phyloP scores from a whole-genome alignment of 2,888 invertebrate genomes.

The Meloe dianella region DNA sequence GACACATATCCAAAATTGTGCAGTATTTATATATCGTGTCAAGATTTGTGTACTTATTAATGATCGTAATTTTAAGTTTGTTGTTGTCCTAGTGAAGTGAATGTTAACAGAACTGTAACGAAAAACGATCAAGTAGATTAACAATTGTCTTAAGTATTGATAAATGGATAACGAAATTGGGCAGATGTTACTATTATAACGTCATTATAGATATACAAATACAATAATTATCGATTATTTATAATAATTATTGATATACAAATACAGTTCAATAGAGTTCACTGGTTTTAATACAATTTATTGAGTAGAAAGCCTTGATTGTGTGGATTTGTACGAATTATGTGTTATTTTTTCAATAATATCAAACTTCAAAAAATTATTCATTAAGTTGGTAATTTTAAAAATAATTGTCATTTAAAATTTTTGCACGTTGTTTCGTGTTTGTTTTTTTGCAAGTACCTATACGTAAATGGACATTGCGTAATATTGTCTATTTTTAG shows the following conservation, averaged over 20 bases:
- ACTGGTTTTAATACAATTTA: slow-evolving; percentile 33
- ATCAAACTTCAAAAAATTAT: not conserved
- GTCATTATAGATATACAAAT: not conserved
- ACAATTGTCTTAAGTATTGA: no score
- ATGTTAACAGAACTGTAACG: no score
- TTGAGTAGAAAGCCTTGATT: slow-evolving; percentile 30
- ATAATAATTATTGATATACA: slow-evolving; percentile 26
- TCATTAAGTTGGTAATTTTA: not conserved
- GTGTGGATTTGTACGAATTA: not conserved
- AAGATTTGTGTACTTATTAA: no score
- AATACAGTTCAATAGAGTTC: slow-evolving; percentile 31
- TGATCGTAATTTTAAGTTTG: no score
- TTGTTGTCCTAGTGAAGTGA: no score
- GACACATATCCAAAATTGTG: no score
- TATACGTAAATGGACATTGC: not conserved
- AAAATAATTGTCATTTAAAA: slow-evolving; percentile 7
- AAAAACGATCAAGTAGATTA: no score
- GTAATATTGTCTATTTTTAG: slow-evolving; percentile 2
- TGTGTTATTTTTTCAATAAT: not conserved
- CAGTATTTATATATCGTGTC: no score
- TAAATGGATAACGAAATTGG: no score
- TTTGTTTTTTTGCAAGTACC: not conserved
- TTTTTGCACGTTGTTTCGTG: not conserved
- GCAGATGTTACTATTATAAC: no score
- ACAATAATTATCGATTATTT: slow-evolving; percentile 12